phyloP scores from a whole-genome alignment of 2,888 invertebrate genomes.

The Ormyrus rosae region DNA sequence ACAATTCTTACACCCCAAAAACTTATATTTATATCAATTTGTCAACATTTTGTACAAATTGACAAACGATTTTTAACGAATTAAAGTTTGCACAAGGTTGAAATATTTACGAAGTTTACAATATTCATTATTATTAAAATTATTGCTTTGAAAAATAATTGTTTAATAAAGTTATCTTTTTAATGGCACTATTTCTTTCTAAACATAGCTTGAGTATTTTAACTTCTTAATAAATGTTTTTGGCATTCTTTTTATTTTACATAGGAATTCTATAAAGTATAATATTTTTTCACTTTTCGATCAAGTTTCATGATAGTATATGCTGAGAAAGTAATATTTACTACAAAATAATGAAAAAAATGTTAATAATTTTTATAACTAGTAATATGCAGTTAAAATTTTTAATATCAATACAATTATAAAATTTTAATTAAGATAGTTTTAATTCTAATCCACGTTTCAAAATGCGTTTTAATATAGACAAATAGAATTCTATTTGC shows the following conservation, averaged over 20 bases:
- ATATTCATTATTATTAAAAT: background rate
- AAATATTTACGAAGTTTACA: no score
- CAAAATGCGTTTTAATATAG: background rate
- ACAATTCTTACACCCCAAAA: conserved; percentile 8
- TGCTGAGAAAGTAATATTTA: conserved; percentile 8
- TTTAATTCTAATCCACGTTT: conserved; percentile 9
- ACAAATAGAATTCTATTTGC: conserved; percentile 14
- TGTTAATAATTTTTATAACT: background rate
- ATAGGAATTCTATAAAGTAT: background rate
- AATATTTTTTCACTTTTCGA: conserved; percentile 9
- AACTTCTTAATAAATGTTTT: conserved; percentile 25
- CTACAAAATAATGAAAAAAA: conserved; percentile 2
- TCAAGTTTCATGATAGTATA: background rate
- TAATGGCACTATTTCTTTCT: conserved; percentile 45
- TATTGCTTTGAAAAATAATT: background rate
- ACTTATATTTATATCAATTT: conserved; percentile 13
- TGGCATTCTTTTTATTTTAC: conserved; percentile 16
- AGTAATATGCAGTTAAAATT: conserved; percentile 1
- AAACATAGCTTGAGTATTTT: conserved; percentile 25
- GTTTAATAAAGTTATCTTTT: background rate
- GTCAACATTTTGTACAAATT: conserved; percentile 14
- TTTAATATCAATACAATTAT: conserved; percentile 4
- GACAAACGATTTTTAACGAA: no score
- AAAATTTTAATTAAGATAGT: conserved; percentile 10
- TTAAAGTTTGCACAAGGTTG: background rate